Evolutionary conservation across 1,140 invertebrate genomes (phyloP), one percentile per base, ranked within the genome.

Genomic region (Dryas iulia): DNA sequence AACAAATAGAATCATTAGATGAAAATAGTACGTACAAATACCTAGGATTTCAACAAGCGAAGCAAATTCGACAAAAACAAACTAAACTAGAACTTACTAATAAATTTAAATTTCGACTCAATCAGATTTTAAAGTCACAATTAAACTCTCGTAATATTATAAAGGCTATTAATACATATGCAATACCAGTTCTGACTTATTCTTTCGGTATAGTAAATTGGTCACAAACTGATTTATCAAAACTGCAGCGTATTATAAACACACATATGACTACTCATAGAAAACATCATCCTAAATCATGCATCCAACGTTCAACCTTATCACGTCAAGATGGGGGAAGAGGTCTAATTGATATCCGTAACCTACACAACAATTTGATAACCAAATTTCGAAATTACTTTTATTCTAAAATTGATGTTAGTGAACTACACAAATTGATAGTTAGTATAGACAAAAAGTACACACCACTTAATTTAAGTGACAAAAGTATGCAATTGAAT

Each of bases 221-320:
- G 54, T 18, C 53, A 2, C 31, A 63, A 63, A 58, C 54, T 33
- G 59, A 69, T 24, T 12, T 69, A n/a, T 39, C 28, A 63, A 52
- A n/a, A 31, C 4, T 69, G 0, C 59, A 69, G 14, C 28, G 54
- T 4, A 52, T 12, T 8, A 63, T 63, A 3, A 63, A 63, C 23
- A 47, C 59, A 2, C n/a, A 8, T 4, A 58, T 69, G 54, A 63
- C 60, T 12, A 58, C 58, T n/a, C 25, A 59, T 18, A 18, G 60
- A 5, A 65, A 71, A 33, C 63, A 66, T 53, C 63, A 71, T 18
- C 67, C 60, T 4, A 54, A 52, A 28, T 26, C 68, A 3, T 65
- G 56, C 25, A 18, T 54, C 0, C 39, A 69, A 59, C 47, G 67
- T 24, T 31, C 25, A n/a, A 69, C 33, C 24, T 35, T 69, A n/a